These are phyloP conservation scores for Heliconius eleuchia DNA, from an alignment of 1,140 invertebrate genomes.

Conservation along the genomic window DNA sequence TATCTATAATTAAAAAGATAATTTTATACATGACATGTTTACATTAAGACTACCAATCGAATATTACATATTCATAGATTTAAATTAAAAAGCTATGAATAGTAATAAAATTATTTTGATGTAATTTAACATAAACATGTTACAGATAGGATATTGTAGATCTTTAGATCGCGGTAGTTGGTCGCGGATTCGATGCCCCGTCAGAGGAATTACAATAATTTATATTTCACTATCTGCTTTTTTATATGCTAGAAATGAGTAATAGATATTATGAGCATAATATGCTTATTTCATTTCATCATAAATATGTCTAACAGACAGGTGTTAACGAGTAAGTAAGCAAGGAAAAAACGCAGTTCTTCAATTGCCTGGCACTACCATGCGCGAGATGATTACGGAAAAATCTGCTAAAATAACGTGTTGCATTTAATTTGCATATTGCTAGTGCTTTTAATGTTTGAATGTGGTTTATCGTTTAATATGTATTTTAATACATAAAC, in stretches of 20 bases:
- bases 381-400: conserved; percentile 24
- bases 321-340: conserved; percentile 3
- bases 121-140: not conserved
- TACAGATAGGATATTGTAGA: not conserved
- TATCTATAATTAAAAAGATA: not conserved
- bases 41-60: not conserved
- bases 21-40: not conserved
- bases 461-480: not conserved
- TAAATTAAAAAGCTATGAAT: not conserved
- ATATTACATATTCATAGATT: not conserved
- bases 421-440: conserved; percentile 2
- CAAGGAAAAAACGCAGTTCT: conserved; percentile 31
- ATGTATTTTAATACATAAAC: no score
- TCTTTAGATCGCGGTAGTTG: not conserved
- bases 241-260: not conserved
- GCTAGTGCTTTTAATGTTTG: not conserved
- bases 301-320: not conserved
- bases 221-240: no score
- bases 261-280: not conserved
- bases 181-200: not conserved
- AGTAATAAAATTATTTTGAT: not conserved
- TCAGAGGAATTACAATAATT: no score
- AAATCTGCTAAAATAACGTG: not conserved
- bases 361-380: conserved; percentile 37
- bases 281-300: not conserved